Conservation (phyloP, 2,888 invertebrate genomes). For the Leptinotarsa juncta region DNA sequence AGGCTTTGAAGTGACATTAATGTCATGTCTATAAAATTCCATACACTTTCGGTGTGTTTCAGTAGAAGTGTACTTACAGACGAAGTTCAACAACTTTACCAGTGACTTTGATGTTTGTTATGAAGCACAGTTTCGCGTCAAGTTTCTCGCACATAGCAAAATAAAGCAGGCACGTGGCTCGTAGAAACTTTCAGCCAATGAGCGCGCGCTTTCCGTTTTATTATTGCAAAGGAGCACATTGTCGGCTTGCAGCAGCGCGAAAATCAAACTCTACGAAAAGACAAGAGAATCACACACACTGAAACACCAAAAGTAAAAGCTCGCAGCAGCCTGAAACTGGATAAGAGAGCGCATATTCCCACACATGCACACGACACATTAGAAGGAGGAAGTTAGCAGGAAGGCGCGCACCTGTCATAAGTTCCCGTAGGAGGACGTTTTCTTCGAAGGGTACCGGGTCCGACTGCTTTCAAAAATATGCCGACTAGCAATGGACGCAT, state of each 20-base stretch:
- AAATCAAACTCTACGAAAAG: constrained; percentile 47
- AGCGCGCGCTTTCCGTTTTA: constrained; percentile 51
- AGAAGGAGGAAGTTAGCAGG: constrained; percentile 34
- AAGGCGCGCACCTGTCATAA: constrained; percentile 56
- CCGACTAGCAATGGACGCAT: constrained; percentile 69
- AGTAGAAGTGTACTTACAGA: constrained; percentile 30
- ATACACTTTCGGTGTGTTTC: neutral
- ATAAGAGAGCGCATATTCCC: constrained; percentile 52
- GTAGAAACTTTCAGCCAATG: constrained; percentile 45
- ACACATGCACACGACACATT: constrained; percentile 53
- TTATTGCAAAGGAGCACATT: constrained; percentile 56
- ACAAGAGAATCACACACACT: constrained; percentile 42
- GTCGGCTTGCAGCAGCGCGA: constrained; percentile 36
- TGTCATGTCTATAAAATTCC: neutral
- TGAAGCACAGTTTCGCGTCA: constrained; percentile 36
- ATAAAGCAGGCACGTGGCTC: constrained; percentile 50
- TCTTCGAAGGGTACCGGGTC: constrained; percentile 64
- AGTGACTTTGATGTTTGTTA: constrained; percentile 35
- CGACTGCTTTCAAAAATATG: constrained; percentile 68
- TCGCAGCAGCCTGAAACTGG: constrained; percentile 39
- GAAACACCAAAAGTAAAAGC: constrained; percentile 48
- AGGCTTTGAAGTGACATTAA: neutral
- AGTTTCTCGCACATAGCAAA: constrained; percentile 37
- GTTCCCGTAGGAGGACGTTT: constrained; percentile 55
- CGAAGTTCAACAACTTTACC: constrained; percentile 28